phyloP scores from a whole-genome alignment of 1,140 invertebrate genomes.

The Drosophila bocqueti region DNA sequence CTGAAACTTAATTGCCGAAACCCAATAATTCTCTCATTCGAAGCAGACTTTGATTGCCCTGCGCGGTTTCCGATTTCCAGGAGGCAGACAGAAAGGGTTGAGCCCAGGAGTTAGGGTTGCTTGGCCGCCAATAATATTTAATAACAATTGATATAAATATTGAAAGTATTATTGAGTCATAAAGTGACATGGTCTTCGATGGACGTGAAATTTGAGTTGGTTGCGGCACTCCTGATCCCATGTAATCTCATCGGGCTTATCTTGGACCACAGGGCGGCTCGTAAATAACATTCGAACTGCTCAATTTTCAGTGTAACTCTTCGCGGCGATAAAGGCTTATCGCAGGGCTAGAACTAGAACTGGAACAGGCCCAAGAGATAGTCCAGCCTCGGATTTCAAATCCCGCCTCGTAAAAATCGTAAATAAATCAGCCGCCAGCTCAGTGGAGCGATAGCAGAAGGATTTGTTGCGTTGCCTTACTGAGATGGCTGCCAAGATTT shows the following conservation, averaged over 20 bases:
- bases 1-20: conserved; percentile 58
- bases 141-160: conserved; percentile 81
- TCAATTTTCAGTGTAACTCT: conserved; percentile 36
- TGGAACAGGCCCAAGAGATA: conserved; percentile 50
- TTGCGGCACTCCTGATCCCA: conserved; percentile 26
- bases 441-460: conserved; percentile 27
- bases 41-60: conserved; percentile 62
- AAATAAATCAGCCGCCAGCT: conserved; percentile 57
- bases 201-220: conserved; percentile 35
- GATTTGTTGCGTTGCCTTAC: conserved; percentile 18
- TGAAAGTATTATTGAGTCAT: conserved; percentile 78
- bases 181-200: conserved; percentile 33
- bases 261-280: conserved; percentile 16
- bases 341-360: conserved; percentile 12
- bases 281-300: conserved; percentile 58
- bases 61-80: conserved; percentile 65
- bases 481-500: conserved; percentile 1
- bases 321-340: conserved; percentile 43
- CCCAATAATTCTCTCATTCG: conserved; percentile 65
- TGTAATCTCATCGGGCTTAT: conserved; percentile 48
- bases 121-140: conserved; percentile 65
- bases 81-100: conserved; percentile 38
- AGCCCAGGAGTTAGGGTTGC: conserved; percentile 42
- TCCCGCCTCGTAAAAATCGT: conserved; percentile 55
- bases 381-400: conserved; percentile 43